Evolutionary conservation across 1,140 invertebrate species (phyloP), one percentile per base, ranked within the genome.

Genomic region (Homarus americanus): DNA sequence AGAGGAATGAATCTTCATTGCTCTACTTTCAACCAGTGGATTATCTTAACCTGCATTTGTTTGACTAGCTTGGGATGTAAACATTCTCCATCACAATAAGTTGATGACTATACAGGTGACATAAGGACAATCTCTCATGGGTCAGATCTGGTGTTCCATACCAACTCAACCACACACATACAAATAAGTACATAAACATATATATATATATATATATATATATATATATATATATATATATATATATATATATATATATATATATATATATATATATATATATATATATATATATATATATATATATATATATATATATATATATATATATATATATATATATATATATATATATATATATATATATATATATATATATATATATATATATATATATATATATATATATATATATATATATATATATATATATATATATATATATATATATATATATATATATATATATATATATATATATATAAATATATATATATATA

Each of bases 371-470:
- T 0, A 79, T 58, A 58, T n/a, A 79, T 44, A 83, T 69, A 69
- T 83, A 83, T 53, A 66, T 69, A 66, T 53, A 69, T 83, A 38
- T 83, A 63, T 36, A 69, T 83, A 69, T 83, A 66, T 83, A 63
- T 36, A 69, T 38, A 83, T 58, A 58, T 66, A 66, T 66, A 36
- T 83, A 69, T 69, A 69, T 69, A 69, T 69, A 69, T 83, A 66
- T 38, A 66, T 69, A 69, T 83, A 69, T 38, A 38, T 83, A 83
- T 69, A 36, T 66, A 83, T 69, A 66, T 83, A 83, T 83, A 66
- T 83, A 83, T 83, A 66, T 83, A 83, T 69, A 66, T 69, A 83
- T 66, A 66, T 69, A 83, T 69, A 83, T 83, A 83, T 83, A 83
- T 69, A 66, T 66, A 83, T 83, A 66, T 66, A 83, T 69, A 83